Evolutionary conservation across 53 echinoderm and acorn worm species (phyloP).

Genomic region (Holothuria leucospilota): DNA sequence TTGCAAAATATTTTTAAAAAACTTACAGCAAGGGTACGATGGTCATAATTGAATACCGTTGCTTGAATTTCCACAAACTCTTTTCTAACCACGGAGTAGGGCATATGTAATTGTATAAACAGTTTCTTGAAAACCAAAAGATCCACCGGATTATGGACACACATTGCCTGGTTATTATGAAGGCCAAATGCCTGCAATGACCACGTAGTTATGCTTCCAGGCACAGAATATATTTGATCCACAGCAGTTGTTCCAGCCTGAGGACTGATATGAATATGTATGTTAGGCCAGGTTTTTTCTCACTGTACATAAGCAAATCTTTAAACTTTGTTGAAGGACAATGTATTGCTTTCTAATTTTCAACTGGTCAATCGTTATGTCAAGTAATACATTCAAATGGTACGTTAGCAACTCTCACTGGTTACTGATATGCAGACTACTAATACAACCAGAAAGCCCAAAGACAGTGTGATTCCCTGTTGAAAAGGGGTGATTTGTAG

Average conservation of each 20-base stretch:
- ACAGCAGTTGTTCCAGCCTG: not conserved
- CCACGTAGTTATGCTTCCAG: slow-evolving; percentile 88
- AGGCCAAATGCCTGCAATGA: slow-evolving; percentile 79
- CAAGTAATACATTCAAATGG: too few relatives aligned
- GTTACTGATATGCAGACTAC: too few relatives aligned
- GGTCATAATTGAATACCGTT: slow-evolving; percentile 83
- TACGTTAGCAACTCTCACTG: too few relatives aligned
- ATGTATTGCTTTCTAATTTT: too few relatives aligned
- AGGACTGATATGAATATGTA: too few relatives aligned
- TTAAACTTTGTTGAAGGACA: too few relatives aligned
- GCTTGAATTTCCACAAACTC: slow-evolving; percentile 90
- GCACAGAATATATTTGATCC: slow-evolving; percentile 35
- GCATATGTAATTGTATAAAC: slow-evolving; percentile 71
- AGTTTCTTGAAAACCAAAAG: slow-evolving; percentile 73
- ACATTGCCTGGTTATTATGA: slow-evolving; percentile 68
- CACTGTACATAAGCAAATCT: too few relatives aligned
- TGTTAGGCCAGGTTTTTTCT: too few relatives aligned
- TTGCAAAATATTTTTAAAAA: not conserved
- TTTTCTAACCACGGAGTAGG: slow-evolving; percentile 81
- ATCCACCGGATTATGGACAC: slow-evolving; percentile 72
- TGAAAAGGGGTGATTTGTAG: too few relatives aligned
- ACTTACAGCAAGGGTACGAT: not conserved
- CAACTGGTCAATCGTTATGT: too few relatives aligned
- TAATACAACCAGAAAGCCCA: too few relatives aligned
- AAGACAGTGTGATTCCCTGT: too few relatives aligned